Evolutionary conservation across 2,888 invertebrate genomes (phyloP).

Genomic region (Cephus pygmeus): DNA sequence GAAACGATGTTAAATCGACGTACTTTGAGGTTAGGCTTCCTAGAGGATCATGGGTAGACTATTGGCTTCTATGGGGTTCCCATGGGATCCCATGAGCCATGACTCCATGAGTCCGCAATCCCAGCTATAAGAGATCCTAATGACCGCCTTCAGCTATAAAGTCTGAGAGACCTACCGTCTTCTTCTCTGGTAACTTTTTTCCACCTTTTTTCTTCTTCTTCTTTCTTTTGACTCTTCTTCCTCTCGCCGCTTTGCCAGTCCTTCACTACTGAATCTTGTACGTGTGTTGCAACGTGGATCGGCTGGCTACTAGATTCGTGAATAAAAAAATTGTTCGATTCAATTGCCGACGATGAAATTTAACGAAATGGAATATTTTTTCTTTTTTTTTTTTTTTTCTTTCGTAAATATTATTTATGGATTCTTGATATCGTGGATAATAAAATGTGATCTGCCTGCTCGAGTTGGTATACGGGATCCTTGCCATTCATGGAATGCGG

Average conservation of each 20-base stretch:
- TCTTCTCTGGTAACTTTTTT: background rate
- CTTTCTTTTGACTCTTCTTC: background rate
- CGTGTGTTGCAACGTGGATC: background rate
- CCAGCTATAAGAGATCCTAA: slow-evolving; percentile 37
- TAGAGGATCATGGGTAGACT: background rate
- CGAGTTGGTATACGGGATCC: background rate
- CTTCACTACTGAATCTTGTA: background rate
- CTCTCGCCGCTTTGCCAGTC: background rate
- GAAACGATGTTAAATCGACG: background rate
- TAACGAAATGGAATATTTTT: background rate
- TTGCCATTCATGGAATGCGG: slow-evolving; percentile 29
- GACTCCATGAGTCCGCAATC: slow-evolving; percentile 20
- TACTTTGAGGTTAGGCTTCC: background rate
- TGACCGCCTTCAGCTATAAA: slow-evolving; percentile 29
- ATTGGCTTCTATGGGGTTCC: slow-evolving; percentile 23
- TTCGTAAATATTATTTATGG: background rate
- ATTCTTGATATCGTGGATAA: background rate
- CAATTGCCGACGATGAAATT: background rate
- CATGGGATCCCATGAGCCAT: slow-evolving; percentile 18
- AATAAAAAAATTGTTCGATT: background rate
- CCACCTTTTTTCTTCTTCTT: background rate
- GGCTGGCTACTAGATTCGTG: background rate
- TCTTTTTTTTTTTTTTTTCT: too few relatives aligned
- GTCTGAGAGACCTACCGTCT: slow-evolving; percentile 13
- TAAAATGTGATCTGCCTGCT: background rate